Percentiles rank a stretch among this genome's conserved stretches.
phyloP scores from a whole-genome alignment of 2,113 vertebrate species.

The Hydrolagus affinis region DNA sequence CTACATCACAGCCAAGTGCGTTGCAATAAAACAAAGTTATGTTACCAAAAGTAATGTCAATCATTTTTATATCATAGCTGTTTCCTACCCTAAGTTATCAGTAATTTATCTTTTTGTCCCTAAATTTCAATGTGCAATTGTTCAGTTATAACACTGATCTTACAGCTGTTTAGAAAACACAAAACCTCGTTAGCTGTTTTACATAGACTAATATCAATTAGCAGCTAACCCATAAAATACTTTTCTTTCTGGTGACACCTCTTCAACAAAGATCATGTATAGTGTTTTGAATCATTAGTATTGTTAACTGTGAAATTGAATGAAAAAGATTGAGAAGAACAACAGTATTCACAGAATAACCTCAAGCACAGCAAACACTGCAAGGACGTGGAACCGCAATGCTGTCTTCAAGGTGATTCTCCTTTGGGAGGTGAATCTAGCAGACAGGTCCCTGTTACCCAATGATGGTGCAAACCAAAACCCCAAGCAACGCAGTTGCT shows the following conservation, averaged over 20 bases:
- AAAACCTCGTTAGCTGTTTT: slow-evolving; percentile 1
- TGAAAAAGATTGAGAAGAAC: background rate
- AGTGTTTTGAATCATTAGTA: background rate
- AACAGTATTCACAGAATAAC: background rate
- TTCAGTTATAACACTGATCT: background rate
- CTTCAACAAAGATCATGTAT: background rate
- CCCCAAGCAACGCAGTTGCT: background rate
- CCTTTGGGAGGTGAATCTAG: background rate
- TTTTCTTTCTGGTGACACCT: background rate
- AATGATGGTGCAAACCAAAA: background rate
- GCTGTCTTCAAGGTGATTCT: background rate
- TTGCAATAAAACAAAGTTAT: too few relatives aligned
- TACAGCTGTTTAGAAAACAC: background rate
- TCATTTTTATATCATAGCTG: background rate
- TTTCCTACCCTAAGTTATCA: background rate
- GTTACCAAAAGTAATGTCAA: background rate
- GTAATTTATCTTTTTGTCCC: background rate
- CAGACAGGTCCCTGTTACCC: background rate
- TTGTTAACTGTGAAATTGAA: slow-evolving; percentile 4
- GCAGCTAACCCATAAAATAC: background rate
- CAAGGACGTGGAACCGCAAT: background rate
- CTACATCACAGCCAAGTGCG: background rate
- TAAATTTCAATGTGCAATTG: background rate
- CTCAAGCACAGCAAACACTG: background rate
- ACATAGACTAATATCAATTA: slow-evolving; percentile 8